A percentile compares a stretch with the other conserved stretches of the same genome.
Evolutionary conservation across 2,797 vertebrate species (phyloP).

Genomic region (Delichon dasypus): DNA sequence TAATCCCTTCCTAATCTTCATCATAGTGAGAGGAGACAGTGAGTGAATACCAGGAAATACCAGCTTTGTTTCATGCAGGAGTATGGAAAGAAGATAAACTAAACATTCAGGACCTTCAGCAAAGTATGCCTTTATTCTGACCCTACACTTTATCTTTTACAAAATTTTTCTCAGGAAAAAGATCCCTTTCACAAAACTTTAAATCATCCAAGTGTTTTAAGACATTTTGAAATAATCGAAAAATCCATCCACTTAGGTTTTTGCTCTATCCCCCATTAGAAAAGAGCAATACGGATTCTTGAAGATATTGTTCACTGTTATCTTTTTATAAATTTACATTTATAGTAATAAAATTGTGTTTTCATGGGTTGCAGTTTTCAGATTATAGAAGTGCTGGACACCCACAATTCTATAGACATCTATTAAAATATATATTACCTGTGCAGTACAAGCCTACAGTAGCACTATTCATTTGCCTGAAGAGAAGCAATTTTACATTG

Average conservation of each 20-base stretch:
- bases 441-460: neutral
- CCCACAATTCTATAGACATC: neutral
- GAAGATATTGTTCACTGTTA: neutral
- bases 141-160: neutral
- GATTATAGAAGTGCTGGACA: neutral
- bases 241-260: neutral
- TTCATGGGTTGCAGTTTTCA: neutral
- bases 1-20: neutral
- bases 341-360: neutral
- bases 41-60: neutral
- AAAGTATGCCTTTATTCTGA: neutral
- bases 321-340: neutral
- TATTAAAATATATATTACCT: neutral
- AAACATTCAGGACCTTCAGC: neutral
- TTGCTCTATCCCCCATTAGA: neutral
- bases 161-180: neutral
- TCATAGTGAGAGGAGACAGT: neutral
- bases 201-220: neutral
- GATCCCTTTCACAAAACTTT: neutral
- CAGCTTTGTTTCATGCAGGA: neutral
- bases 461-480: neutral
- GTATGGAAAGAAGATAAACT: neutral
- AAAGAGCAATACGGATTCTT: neutral
- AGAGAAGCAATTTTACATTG: neutral
- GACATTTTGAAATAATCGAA: neutral